phyloP scores from a whole-genome alignment of 2,888 invertebrate genomes.

The Esperia sulphurella region DNA sequence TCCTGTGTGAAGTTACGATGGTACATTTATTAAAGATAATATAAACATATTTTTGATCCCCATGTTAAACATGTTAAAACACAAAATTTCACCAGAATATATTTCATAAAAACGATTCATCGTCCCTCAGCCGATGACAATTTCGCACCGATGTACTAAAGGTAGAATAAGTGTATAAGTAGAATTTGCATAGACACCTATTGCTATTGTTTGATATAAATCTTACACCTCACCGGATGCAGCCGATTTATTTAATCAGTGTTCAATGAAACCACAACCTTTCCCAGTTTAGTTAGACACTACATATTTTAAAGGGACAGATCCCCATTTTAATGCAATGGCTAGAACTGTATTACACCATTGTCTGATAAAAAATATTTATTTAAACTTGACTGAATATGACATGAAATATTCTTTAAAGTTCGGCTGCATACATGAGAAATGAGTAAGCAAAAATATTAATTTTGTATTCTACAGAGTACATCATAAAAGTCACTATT shows the following conservation, averaged over 20 bases:
- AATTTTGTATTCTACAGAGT: constrained; percentile 40
- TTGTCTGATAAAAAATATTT: background rate
- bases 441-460: constrained; percentile 26
- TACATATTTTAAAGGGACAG: background rate
- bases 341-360: background rate
- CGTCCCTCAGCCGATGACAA: constrained; percentile 9
- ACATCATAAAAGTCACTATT: constrained; percentile 46
- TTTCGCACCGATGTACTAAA: constrained; percentile 10
- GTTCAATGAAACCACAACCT: constrained; percentile 51
- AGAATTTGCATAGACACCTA: constrained; percentile 20
- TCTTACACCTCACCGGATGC: constrained; percentile 29
- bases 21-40: constrained; percentile 9
- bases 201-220: constrained; percentile 16
- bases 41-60: constrained; percentile 8
- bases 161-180: constrained; percentile 13
- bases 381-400: background rate
- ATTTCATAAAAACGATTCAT: background rate
- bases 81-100: constrained; percentile 4
- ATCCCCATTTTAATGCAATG: background rate
- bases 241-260: constrained; percentile 20
- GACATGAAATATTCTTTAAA: background rate
- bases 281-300: constrained; percentile 1
- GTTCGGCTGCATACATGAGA: constrained; percentile 38
- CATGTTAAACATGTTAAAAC: constrained; percentile 6
- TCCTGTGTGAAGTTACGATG: constrained; percentile 1